Conservation (phyloP, 2,888 invertebrate species). For the Muschampia staudingeri region DNA sequence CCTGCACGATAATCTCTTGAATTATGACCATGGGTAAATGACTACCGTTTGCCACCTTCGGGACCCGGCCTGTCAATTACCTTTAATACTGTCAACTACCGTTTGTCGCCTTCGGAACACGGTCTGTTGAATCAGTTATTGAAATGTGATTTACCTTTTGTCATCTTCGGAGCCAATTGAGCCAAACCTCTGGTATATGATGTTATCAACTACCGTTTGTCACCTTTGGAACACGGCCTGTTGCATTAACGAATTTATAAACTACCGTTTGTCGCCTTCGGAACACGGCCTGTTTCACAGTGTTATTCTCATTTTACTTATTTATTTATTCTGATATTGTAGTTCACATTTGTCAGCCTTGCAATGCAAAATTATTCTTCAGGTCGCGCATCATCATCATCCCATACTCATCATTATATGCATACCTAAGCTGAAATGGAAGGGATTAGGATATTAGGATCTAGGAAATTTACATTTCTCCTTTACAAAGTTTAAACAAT, state of each 20-base stretch:
- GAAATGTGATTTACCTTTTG: neutral
- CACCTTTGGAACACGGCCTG: conserved; percentile 2
- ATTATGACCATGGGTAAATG: no score
- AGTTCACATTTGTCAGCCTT: neutral
- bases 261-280: conserved; percentile 3
- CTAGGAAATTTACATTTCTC: neutral
- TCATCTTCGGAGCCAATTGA: neutral
- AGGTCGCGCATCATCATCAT: neutral
- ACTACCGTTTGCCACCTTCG: conserved; percentile 8
- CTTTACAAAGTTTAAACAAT: neutral
- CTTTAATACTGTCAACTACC: neutral
- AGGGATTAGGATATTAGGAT: neutral
- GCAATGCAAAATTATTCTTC: no score
- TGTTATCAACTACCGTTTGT: neutral
- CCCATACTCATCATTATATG: neutral
- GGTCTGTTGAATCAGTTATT: neutral
- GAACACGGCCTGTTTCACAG: neutral
- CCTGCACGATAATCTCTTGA: no score
- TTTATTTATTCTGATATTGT: neutral
- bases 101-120: neutral
- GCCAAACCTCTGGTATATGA: neutral
- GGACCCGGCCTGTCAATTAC: neutral
- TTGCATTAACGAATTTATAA: neutral
- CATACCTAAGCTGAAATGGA: neutral
- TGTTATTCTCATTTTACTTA: no score